These are phyloP conservation scores for Lycorma delicatula DNA, from an alignment of 1,140 invertebrate genomes.

Conservation along the genomic window DNA sequence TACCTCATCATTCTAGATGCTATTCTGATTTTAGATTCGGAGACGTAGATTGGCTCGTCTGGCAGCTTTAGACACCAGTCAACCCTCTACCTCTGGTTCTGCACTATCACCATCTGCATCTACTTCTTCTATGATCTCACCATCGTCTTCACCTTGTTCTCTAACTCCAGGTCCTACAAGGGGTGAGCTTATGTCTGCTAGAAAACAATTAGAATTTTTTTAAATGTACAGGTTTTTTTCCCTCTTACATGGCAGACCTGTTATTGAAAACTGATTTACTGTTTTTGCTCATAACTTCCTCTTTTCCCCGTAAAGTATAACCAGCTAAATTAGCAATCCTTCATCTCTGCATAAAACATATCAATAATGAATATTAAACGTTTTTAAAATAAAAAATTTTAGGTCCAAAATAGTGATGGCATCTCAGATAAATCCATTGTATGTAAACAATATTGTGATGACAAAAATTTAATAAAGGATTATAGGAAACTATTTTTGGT, in stretches of 20 bases:
- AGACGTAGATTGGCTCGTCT: constrained; percentile 55
- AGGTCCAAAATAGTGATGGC: too few relatives aligned
- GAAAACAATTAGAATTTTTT: neutral
- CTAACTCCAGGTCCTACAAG: neutral
- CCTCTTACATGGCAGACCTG: neutral
- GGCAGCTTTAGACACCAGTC: constrained; percentile 41
- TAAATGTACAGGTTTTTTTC: neutral
- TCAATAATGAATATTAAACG: too few relatives aligned
- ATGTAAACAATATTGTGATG: too few relatives aligned
- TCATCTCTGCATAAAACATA: too few relatives aligned
- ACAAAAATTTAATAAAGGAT: too few relatives aligned
- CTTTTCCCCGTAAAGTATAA: too few relatives aligned
- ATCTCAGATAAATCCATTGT: too few relatives aligned
- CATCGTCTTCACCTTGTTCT: constrained; percentile 16
- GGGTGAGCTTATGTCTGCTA: constrained; percentile 7
- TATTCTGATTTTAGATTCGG: constrained; percentile 51
- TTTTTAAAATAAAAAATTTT: too few relatives aligned
- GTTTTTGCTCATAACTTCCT: too few relatives aligned
- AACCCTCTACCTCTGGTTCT: constrained; percentile 29
- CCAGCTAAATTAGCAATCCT: too few relatives aligned
- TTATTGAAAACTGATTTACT: neutral
- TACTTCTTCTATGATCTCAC: constrained; percentile 23
- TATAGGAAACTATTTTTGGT: too few relatives aligned
- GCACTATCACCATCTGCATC: constrained; percentile 33
- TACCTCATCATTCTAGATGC: too few relatives aligned